Conservation (phyloP, 2,797 vertebrate genomes). For the Poecilia picta region DNA sequence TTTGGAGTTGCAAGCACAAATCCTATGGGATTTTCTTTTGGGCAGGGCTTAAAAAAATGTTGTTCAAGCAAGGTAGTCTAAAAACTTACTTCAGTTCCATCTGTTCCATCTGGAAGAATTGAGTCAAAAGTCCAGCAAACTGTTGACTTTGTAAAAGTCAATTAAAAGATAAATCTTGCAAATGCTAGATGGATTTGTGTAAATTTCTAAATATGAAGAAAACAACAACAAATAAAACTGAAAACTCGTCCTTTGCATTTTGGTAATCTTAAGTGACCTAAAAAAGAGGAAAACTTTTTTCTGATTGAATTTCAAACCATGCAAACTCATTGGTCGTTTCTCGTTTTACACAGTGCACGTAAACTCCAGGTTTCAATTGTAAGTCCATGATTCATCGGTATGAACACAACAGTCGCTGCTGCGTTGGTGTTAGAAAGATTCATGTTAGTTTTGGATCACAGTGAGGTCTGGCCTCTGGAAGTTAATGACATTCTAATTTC, state of each 20-base stretch:
- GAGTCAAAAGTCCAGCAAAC: not conserved
- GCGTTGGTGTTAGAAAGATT: conserved; percentile 21
- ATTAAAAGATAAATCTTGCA: not conserved
- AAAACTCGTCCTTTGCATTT: not conserved
- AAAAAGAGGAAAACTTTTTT: not conserved
- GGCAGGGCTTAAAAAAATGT: not conserved
- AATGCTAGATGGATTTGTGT: not conserved
- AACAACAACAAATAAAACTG: not conserved
- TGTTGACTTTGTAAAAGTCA: not conserved
- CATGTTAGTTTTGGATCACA: conserved; percentile 48
- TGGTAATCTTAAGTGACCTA: not conserved
- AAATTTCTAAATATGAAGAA: not conserved
- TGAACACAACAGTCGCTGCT: conserved; percentile 10
- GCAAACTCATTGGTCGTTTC: not conserved
- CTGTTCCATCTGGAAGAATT: not conserved
- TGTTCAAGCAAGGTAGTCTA: not conserved
- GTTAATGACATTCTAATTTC: conserved; percentile 37
- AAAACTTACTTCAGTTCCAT: not conserved
- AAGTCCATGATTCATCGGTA: conserved; percentile 8
- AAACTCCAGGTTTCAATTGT: not conserved
- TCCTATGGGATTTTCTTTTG: not conserved
- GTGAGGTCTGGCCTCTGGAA: conserved; percentile 35
- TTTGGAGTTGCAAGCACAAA: not conserved
- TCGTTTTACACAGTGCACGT: not conserved
- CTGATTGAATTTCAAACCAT: not conserved